These are phyloP conservation scores for Polypedilum vanderplanki DNA, from an alignment of 1,140 invertebrate species.

Conservation along the genomic window DNA sequence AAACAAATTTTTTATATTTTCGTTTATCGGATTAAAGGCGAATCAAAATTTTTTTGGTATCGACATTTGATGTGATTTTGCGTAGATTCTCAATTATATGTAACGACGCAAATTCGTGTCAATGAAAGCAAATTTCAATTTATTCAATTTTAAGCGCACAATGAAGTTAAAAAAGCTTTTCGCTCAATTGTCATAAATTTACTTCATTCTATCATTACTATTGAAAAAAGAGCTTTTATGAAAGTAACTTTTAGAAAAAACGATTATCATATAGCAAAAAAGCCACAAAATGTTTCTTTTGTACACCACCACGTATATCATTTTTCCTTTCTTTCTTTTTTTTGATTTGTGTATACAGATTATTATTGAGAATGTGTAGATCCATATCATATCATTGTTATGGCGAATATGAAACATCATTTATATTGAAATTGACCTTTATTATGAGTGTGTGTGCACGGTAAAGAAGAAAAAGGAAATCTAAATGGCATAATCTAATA, in stretches of 20 bases:
- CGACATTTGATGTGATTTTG: too few species aligned
- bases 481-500: constrained; percentile 12
- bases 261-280: not conserved
- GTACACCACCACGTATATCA: not conserved
- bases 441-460: not conserved
- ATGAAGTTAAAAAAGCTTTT: too few species aligned
- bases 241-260: not conserved
- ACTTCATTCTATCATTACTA: too few species aligned
- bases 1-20: too few species aligned
- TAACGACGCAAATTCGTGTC: too few species aligned
- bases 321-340: not conserved
- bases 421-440: not conserved
- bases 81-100: too few species aligned
- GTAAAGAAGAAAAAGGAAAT: not conserved
- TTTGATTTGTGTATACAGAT: not conserved
- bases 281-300: not conserved
- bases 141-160: too few species aligned
- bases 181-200: too few species aligned
- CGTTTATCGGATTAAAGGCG: too few species aligned
- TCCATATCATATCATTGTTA: not conserved
- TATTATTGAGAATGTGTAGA: not conserved
- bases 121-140: too few species aligned
- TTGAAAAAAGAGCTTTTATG: too few species aligned
- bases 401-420: not conserved
- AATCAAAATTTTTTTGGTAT: too few species aligned